Conservation (phyloP, 2,888 invertebrate genomes). For the Bombylius discolor region DNA sequence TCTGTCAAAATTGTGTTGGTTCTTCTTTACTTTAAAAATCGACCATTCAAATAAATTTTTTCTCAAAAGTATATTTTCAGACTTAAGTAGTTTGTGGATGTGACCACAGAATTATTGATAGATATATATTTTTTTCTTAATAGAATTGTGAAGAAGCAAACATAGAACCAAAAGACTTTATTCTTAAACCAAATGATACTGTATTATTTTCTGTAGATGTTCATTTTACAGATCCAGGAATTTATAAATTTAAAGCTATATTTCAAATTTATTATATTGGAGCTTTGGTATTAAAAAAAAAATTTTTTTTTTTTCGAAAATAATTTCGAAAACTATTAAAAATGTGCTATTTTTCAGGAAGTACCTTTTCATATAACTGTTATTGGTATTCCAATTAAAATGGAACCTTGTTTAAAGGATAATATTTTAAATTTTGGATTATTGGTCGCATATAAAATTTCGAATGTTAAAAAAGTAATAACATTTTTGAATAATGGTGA, state of each 20-base stretch:
- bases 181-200: constrained; percentile 24
- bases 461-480: constrained; percentile 15
- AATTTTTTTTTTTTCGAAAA: not conserved
- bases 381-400: constrained; percentile 25
- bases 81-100: no score
- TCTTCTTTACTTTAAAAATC: no score
- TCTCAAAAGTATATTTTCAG: no score
- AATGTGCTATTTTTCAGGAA: constrained; percentile 14
- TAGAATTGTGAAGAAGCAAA: not conserved
- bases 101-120: no score
- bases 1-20: no score
- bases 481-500: constrained; percentile 23
- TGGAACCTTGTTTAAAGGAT: constrained; percentile 23
- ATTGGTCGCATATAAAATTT: constrained; percentile 19
- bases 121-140: not conserved
- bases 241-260: constrained; percentile 22
- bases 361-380: constrained; percentile 24
- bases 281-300: constrained; percentile 17
- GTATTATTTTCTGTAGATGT: constrained; percentile 22
- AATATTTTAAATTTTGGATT: constrained; percentile 20
- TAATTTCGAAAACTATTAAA: not conserved
- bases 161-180: constrained; percentile 22
- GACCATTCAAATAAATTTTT: no score
- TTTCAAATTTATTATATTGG: constrained; percentile 21
- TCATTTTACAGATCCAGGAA: constrained; percentile 22